Evolutionary conservation across 2,888 invertebrate genomes (phyloP), one percentile per base, ranked within the genome.

Genomic region (Oscheius sp.): DNA sequence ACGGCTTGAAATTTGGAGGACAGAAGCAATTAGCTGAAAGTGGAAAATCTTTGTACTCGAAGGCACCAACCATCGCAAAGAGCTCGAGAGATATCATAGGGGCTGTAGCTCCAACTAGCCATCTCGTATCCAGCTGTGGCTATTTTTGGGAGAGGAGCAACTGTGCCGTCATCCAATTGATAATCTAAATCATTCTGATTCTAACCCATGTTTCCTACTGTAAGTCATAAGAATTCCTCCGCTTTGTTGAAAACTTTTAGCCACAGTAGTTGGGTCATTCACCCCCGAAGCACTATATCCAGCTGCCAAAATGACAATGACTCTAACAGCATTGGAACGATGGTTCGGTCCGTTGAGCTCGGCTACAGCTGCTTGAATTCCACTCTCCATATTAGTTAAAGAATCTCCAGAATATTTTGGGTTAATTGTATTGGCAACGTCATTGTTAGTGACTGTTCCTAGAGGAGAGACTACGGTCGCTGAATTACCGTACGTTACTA

Each of bases 11-110:
- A 34, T 64, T 46, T 17, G 34, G 31, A 12, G 48, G 27, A 31
- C 64, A 64, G 64, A 64, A 64, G 23, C 64, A 64, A 48, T 64
- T 64, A 25, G 64, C 64, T 61, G 29, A 29, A 61, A 45, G 17
- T 17, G 27, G 12, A 12, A 45, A 20, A 25, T 23, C 5, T 10
- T 27, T n/a, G 20, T n/a, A n/a, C n/a, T 2, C 1, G 31, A 17
- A 29, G 23, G 15, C 1, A 17, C 42, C 2, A 27, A 61, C 61
- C 61, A n/a, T 61, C 61, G 29, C 61, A 61, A 17, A 61, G 27
- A 25, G 42, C 61, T 2, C 15, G 4, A 15, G 31, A 17, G 17
- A 64, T 17, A 25, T 64, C 64, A 2, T 20, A 12, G 17, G 20
- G 15, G 6, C n/a, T 4, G n/a, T n/a, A 5, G 8, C 29, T 29